A percentile compares a stretch with the other conserved stretches of the same genome.
phyloP scores from a whole-genome alignment of 1,140 invertebrate genomes.

The Oryzaephilus surinamensis region DNA sequence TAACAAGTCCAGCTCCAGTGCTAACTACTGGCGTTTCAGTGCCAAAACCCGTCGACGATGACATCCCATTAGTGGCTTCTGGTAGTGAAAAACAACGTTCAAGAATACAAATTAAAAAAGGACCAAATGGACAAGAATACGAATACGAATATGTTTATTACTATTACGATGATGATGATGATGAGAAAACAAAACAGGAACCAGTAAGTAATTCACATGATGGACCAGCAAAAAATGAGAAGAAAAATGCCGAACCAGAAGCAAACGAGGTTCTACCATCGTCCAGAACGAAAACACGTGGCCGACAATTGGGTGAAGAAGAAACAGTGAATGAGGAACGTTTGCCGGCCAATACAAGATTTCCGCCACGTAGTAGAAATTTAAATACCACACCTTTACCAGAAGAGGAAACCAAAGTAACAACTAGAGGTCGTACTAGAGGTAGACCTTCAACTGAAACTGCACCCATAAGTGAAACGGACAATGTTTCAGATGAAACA shows the following conservation, averaged over 20 bases:
- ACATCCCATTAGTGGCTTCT: constrained; percentile 25
- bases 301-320: constrained; percentile 44
- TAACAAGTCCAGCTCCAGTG: constrained; percentile 23
- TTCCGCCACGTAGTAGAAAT: constrained; percentile 55
- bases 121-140: constrained; percentile 81
- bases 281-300: constrained; percentile 41
- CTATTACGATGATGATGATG: constrained; percentile 73
- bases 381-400: constrained; percentile 37
- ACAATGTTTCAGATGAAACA: constrained; percentile 31
- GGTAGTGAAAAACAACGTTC: constrained; percentile 44
- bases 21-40: constrained; percentile 26
- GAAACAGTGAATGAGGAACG: constrained; percentile 51
- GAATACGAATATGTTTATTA: constrained; percentile 88
- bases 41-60: constrained; percentile 21
- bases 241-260: constrained; percentile 49
- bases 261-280: constrained; percentile 59
- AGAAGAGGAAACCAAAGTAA: constrained; percentile 35
- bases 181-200: no score
- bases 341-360: constrained; percentile 64
- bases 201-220: constrained; percentile 46
- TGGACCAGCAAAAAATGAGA: constrained; percentile 37
- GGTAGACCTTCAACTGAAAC: constrained; percentile 32
- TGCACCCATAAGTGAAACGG: constrained; percentile 19
- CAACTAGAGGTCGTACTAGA: constrained; percentile 37
- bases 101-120: constrained; percentile 72